Base-by-base conservation (phyloP, 2,888 invertebrate species). In the Drosophila seclusa region DNA sequence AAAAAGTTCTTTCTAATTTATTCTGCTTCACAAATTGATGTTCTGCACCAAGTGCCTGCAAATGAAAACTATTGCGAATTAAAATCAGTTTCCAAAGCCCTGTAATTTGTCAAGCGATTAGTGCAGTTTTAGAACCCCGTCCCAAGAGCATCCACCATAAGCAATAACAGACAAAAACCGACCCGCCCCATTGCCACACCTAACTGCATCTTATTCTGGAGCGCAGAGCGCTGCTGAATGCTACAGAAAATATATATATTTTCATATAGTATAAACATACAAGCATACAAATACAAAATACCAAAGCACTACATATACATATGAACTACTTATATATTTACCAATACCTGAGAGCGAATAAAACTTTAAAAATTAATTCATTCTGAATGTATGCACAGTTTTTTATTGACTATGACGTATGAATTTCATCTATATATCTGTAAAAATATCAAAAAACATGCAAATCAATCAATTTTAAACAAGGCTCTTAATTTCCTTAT, bases 241-340 rank as follows among this genome's bases (percentile, higher is more conserved):
- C 54, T 6, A 71, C 54, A 6, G 27, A 21, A 38, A 27, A 38
- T 38, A 54, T 24, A 64, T 75, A 73, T 77, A 69, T 77, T 77
- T 76, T 76, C 73, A 76, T 73, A 76, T 42, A 57, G 38, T 62
- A 68, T 36, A 48, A 65, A 61, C 36, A 64, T 53, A 59, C 31
- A 59, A 34, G 48, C 50, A 60, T 38, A 61, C 34, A 66, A 52
- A 52, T 55, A 40, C 13, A 38, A 52, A 42, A 68, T 54, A 57
- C 16, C 61, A 42, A 69, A 32, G 40, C 64, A 70, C 54, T 29
- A 54, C 60, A 64, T 29, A 73, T 55, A 58, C 49, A 58, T 31
- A 73, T 31, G 16, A 45, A 34, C 61, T 24, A 32, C 48, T 18
- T 11, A 75, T 76, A 60, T 65, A 76, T 65, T 63, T 60, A 57